Percentiles rank a stretch among this genome's conserved stretches.
phyloP scores from a whole-genome alignment of 1,140 invertebrate genomes.

The Pteromalus puparum region DNA sequence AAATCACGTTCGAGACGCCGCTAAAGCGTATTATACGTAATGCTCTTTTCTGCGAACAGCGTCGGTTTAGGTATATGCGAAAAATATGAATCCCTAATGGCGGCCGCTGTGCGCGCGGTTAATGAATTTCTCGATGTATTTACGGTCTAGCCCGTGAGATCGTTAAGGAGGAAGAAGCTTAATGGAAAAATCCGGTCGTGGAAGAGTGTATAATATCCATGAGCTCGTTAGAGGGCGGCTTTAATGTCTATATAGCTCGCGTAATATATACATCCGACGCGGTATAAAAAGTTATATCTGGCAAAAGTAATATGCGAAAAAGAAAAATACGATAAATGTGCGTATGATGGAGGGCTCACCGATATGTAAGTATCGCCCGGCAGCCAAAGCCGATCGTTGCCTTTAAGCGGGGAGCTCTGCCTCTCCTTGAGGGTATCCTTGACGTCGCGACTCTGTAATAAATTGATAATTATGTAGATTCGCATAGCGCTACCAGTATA shows the following conservation, averaged over 20 bases:
- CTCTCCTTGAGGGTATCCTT: conserved; percentile 63
- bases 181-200: neutral
- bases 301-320: too few species aligned
- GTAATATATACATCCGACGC: too few species aligned
- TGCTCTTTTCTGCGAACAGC: neutral
- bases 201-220: neutral
- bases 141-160: neutral
- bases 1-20: neutral
- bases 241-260: too few species aligned
- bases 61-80: too few species aligned
- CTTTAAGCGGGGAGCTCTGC: conserved; percentile 63
- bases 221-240: neutral
- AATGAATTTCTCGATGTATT: conserved; percentile 6
- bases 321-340: neutral
- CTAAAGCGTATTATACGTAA: too few species aligned
- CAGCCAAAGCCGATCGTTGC: conserved; percentile 85
- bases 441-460: conserved; percentile 62
- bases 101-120: neutral
- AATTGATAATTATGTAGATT: conserved; percentile 49
- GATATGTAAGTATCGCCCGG: conserved; percentile 87
- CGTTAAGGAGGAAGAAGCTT: conserved; percentile 20
- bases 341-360: conserved; percentile 72
- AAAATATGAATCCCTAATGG: neutral
- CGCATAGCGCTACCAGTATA: neutral
- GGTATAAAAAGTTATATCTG: too few species aligned